phyloP scores from a whole-genome alignment of 1,140 invertebrate genomes.

The Drosophila santomea region DNA sequence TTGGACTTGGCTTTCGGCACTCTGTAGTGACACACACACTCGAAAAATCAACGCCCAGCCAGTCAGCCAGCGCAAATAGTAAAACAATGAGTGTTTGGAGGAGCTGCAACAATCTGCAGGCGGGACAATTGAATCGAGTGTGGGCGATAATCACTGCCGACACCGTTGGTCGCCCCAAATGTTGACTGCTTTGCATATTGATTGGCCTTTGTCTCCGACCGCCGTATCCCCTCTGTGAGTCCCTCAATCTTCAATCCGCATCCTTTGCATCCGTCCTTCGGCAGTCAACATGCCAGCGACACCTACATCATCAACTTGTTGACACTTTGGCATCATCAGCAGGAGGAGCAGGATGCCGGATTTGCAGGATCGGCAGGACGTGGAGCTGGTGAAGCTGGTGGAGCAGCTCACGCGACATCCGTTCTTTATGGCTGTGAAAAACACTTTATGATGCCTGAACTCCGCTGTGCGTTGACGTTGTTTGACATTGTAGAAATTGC shows the following conservation, averaged over 20 bases:
- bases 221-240: background rate
- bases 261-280: conserved; percentile 6
- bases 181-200: conserved; percentile 77
- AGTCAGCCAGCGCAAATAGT: conserved; percentile 52
- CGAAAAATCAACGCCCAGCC: conserved; percentile 3
- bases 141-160: conserved; percentile 56
- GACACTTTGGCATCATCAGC: conserved; percentile 63
- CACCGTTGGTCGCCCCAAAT: conserved; percentile 60
- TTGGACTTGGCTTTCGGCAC: conserved; percentile 65
- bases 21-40: background rate
- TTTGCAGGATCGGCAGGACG: background rate
- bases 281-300: conserved; percentile 49
- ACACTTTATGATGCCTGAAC: conserved; percentile 55
- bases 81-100: conserved; percentile 66
- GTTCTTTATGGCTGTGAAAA: conserved; percentile 58
- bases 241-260: background rate
- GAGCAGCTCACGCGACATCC: conserved; percentile 12
- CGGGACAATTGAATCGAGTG: conserved; percentile 45
- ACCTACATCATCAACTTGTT: conserved; percentile 75
- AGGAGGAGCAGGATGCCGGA: conserved; percentile 9
- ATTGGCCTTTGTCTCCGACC: conserved; percentile 54
- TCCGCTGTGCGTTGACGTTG: conserved; percentile 51
- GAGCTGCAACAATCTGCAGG: background rate
- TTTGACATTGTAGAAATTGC: conserved; percentile 72
- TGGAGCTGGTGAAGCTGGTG: background rate